Base-by-base conservation (phyloP, 2,113 vertebrate species). In the Aphyosemion australe region DNA sequence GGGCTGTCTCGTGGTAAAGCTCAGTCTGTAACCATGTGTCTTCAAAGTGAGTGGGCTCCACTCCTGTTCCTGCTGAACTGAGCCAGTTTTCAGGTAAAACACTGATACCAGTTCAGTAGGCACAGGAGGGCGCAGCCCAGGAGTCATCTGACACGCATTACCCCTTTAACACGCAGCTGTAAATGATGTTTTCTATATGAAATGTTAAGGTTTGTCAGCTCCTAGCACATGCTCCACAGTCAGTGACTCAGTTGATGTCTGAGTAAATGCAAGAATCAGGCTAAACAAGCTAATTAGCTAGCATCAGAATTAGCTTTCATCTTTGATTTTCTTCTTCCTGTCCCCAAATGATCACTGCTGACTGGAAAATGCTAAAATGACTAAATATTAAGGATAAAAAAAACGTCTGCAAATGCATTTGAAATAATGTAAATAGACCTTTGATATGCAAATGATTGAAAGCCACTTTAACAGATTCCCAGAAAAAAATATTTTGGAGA, bases 31-130 rank as follows among this genome's bases (percentile, higher is more conserved):
- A 69, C n/a, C 56, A 4, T 11, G 45, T 14, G 26, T 71, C 26
- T 12, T 21, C 57, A 32, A 16, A 2, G 79, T 56, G 47, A 31
- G 70, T 74, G 81, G 86, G 82, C 90, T 88, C 72, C 87, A 92
- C 92, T 92, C 90, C 92, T 93, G 93, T 93, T 94, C 93, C 93
- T 94, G 93, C 92, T 93, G 92, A 94, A 93, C 93, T 94, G 93
- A 94, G 93, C 93, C 93, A 94, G 93, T 90, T 89, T 85, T 90
- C 68, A 76, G 74, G 65, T 66, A 11, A 84, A 83, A 92, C 89
- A 93, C 93, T 93, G 93, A 92, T 93, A 94, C 92, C 93, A 94
- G 92, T 92, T 93, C 84, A 93, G 93, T 93, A 94, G 93, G 93
- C 92, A 94, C 93, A 60, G 89, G 92, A 93, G 92, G 87, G 83